Evolutionary conservation across 2,888 invertebrate genomes (phyloP), one percentile per base, ranked within the genome.

Genomic region (Gastrophysa polygoni): DNA sequence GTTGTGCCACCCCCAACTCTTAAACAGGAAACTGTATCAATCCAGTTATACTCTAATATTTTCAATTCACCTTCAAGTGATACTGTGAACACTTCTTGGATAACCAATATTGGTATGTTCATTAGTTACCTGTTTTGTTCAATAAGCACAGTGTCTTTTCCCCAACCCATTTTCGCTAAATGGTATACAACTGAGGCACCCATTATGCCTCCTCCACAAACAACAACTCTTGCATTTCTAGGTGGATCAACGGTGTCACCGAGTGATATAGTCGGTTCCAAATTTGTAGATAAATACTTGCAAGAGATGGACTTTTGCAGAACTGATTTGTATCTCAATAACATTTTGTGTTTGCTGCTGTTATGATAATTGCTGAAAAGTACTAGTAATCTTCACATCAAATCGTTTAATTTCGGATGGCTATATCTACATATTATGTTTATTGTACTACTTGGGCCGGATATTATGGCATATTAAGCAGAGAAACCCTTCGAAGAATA

Each of bases 111-210:
- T n/a, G n/a, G n/a, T n/a, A n/a, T n/a, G n/a, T 11, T 14, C n/a
- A 16, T 51, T 51, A 18, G 46, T 82, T 82, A 91, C 93, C 86
- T 88, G 78, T 92, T 93, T 82, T 93, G 91, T 78, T 97, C 96
- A 44, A 97, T 82, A 0, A 97, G 81, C 16, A 96, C 83, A 1
- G 95, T 93, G 68, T 93, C 88, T 21, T 85, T 83, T 7, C 92
- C 93, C 90, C 92, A 92, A 55, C 96, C 96, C 68, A 90, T 82
- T 73, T 89, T 83, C 0, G 93, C 91, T 48, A 97, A 83, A 79
- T 96, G 93, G 80, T 96, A 96, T 10, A 95, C 96, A 7, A 96
- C 93, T 1, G 96, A 92, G 8, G 93, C 91, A 3, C 96, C 96
- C 86, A 95, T 91, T 46, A 95, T 89, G 20, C 96, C 96, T 14